Evolutionary conservation across 2,888 invertebrate species (phyloP).

Genomic region (Nephrotoma guestfalica): DNA sequence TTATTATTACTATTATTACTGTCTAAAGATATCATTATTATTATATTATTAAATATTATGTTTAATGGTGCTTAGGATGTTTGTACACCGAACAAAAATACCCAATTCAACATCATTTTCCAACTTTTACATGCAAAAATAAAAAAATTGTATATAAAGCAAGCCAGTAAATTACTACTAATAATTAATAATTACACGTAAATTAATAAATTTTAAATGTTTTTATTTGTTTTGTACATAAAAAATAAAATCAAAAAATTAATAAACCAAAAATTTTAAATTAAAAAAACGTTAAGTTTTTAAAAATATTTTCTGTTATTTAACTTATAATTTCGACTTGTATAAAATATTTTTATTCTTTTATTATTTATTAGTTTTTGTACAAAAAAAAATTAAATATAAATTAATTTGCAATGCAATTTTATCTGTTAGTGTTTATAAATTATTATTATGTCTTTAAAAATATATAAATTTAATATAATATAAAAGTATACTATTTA

Average conservation of each 20-base stretch:
- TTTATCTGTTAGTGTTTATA: not conserved
- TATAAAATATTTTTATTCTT: not conserved
- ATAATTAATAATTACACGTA: not conserved
- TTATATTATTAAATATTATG: not conserved
- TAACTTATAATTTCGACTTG: not conserved
- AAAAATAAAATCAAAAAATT: not conserved
- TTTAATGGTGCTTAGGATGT: slow-evolving; percentile 5
- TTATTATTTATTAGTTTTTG: not conserved
- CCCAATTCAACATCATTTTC: not conserved
- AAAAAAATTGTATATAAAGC: not conserved
- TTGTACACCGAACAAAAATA: not conserved
- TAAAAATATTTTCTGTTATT: not conserved
- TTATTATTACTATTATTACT: slow-evolving; percentile 1
- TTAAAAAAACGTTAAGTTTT: not conserved
- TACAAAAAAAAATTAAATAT: not conserved
- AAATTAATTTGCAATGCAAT: not conserved
- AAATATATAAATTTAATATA: not conserved
- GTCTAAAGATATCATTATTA: not conserved
- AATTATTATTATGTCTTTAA: not conserved
- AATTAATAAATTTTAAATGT: not conserved
- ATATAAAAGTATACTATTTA: not conserved
- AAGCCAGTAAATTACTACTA: not conserved
- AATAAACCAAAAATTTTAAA: not conserved
- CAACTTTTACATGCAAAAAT: not conserved
- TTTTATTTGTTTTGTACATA: not conserved